Evolutionary conservation across 2,888 invertebrate species (phyloP).

Genomic region (Macaria notata): DNA sequence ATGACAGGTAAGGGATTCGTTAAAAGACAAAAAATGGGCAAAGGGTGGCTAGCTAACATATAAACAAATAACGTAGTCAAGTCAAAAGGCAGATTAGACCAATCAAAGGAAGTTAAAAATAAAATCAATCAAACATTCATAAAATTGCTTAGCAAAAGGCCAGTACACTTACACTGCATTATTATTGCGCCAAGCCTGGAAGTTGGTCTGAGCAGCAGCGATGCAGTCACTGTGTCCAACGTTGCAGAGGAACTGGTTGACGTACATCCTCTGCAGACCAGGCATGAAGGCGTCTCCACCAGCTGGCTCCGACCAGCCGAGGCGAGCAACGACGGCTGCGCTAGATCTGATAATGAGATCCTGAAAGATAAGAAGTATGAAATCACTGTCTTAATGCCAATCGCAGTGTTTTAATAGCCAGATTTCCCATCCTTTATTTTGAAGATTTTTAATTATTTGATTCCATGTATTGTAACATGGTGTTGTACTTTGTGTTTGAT

Average conservation of each 20-base stretch:
- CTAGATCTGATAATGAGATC: conserved; percentile 67
- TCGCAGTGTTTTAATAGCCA: no score
- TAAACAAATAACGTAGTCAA: no score
- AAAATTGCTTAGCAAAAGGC: background rate
- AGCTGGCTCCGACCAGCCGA: conserved; percentile 72
- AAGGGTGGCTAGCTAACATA: no score
- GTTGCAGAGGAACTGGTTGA: conserved; percentile 82
- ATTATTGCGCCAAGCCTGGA: conserved; percentile 61
- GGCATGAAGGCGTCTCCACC: conserved; percentile 73
- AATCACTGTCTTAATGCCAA: no score
- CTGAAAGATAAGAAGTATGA: conserved; percentile 42
- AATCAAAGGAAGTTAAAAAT: no score
- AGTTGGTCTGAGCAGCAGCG: conserved; percentile 54
- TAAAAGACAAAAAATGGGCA: no score
- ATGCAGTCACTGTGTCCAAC: conserved; percentile 67
- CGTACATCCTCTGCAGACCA: conserved; percentile 76
- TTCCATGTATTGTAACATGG: no score
- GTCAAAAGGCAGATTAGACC: no score
- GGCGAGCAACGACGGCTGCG: conserved; percentile 64
- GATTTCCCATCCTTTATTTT: no score
- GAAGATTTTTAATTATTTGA: no score
- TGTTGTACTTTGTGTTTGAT: no score
- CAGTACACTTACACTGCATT: conserved; percentile 1
- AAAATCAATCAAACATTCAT: background rate
- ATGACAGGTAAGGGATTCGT: no score